Percentiles rank a stretch among this genome's conserved stretches.
phyloP scores from a whole-genome alignment of 92 coral and sea anemone genomes.

The Phenganax stokvisi region DNA sequence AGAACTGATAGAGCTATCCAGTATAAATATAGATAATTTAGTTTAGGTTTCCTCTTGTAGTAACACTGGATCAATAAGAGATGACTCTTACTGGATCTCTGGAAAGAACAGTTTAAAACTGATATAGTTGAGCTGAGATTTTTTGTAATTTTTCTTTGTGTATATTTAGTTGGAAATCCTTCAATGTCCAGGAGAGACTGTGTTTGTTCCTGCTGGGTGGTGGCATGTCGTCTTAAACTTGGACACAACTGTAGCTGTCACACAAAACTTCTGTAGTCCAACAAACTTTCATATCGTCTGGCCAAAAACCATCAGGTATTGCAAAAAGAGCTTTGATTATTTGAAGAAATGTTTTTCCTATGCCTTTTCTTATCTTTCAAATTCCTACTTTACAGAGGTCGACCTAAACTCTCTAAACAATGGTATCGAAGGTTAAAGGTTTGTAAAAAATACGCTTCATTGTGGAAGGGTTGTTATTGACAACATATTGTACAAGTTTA shows the following conservation, averaged over 20 bases:
- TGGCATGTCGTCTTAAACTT: conserved; percentile 97
- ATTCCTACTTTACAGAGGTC: conserved; percentile 59
- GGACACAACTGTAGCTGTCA: conserved; percentile 89
- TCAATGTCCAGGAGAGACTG: conserved; percentile 94
- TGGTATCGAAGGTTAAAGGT: conserved; percentile 87
- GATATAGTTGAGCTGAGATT: not conserved
- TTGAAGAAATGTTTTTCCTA: not conserved
- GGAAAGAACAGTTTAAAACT: not conserved
- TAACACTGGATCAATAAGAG: too few species aligned
- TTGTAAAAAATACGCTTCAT: not conserved
- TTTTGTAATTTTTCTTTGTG: not conserved
- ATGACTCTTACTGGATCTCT: too few species aligned
- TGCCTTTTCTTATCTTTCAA: not conserved
- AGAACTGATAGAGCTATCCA: too few species aligned
- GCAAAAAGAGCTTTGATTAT: not conserved
- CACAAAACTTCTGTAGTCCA: conserved; percentile 94
- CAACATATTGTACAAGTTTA: too few species aligned
- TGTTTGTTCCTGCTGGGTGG: conserved; percentile 98
- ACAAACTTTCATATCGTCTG: conserved; percentile 88
- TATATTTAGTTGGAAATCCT: conserved; percentile 73
- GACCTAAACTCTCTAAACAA: conserved; percentile 82
- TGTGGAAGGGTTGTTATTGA: too few species aligned
- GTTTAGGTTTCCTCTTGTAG: too few species aligned
- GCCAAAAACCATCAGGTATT: conserved; percentile 94
- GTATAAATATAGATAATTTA: too few species aligned